phyloP scores from a whole-genome alignment of 2,888 invertebrate genomes.

The Drosophila koepferae region DNA sequence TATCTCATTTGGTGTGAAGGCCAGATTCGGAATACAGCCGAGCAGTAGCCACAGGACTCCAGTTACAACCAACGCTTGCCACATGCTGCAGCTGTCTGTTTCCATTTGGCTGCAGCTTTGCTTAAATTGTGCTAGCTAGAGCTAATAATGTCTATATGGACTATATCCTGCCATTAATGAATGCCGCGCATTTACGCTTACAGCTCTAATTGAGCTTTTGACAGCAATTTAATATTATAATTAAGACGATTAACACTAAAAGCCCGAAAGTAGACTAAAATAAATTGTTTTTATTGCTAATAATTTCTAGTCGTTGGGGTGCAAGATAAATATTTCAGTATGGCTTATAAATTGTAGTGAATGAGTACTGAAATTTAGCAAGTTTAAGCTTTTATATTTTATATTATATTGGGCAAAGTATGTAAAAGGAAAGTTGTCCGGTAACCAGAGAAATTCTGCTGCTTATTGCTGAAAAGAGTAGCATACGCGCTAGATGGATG shows the following conservation, averaged over 20 bases:
- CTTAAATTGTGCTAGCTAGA: constrained; percentile 1
- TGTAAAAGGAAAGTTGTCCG: too few relatives aligned
- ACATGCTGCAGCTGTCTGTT: constrained; percentile 37
- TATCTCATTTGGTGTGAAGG: constrained; percentile 9
- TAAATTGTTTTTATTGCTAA: neutral
- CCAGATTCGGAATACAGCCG: constrained; percentile 2
- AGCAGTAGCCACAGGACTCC: constrained; percentile 21
- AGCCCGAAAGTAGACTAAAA: neutral
- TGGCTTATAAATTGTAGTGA: neutral
- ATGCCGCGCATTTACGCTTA: neutral
- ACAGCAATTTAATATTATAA: constrained; percentile 13
- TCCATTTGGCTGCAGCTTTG: neutral
- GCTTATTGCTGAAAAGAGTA: too few relatives aligned
- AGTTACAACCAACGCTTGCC: constrained; percentile 28
- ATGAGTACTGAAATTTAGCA: neutral
- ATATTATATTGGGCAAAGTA: too few relatives aligned
- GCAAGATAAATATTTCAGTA: neutral
- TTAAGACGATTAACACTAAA: neutral
- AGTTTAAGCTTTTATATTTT: too few relatives aligned
- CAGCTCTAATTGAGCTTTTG: constrained; percentile 15
- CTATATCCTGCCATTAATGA: constrained; percentile 1
- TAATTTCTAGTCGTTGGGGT: neutral
- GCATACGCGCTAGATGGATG: too few relatives aligned
- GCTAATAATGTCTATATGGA: constrained; percentile 29
- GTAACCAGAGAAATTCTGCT: too few relatives aligned